phyloP scores from a whole-genome alignment of 2,797 vertebrate species.

The Agapornis canus region DNA sequence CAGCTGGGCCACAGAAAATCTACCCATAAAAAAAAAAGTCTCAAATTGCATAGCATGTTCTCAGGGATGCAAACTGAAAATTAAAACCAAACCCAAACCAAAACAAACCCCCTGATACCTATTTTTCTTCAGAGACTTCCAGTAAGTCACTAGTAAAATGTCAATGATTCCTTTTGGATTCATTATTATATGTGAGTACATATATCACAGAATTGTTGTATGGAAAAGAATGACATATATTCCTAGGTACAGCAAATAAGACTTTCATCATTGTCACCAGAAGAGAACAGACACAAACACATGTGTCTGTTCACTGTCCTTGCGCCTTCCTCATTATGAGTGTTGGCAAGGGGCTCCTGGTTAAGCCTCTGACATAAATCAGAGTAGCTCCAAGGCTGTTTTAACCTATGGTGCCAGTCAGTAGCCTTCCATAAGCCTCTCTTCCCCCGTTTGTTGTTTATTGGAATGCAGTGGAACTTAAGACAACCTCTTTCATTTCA shows the following conservation, averaged over 20 bases:
- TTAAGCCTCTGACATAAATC: conserved; percentile 20
- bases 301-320: not conserved
- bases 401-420: not conserved
- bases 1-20: conserved; percentile 5
- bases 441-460: not conserved
- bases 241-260: conserved; percentile 3
- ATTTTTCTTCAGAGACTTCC: conserved; percentile 37
- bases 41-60: not conserved
- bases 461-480: not conserved
- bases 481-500: not conserved
- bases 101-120: not conserved
- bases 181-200: conserved; percentile 8
- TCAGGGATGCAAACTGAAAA: conserved; percentile 5
- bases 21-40: not conserved
- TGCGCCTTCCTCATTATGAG: not conserved
- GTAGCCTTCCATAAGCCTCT: not conserved
- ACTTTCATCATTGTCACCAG: not conserved
- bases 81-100: not conserved
- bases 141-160: conserved; percentile 44
- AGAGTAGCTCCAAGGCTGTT: not conserved
- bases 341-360: not conserved
- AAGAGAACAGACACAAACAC: conserved; percentile 2
- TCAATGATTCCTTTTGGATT: conserved; percentile 17
- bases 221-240: not conserved
- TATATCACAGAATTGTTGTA: conserved; percentile 22